These are phyloP conservation scores for Anguilla japonica DNA, from an alignment of 2,113 vertebrate genomes.

Conservation along the genomic window DNA sequence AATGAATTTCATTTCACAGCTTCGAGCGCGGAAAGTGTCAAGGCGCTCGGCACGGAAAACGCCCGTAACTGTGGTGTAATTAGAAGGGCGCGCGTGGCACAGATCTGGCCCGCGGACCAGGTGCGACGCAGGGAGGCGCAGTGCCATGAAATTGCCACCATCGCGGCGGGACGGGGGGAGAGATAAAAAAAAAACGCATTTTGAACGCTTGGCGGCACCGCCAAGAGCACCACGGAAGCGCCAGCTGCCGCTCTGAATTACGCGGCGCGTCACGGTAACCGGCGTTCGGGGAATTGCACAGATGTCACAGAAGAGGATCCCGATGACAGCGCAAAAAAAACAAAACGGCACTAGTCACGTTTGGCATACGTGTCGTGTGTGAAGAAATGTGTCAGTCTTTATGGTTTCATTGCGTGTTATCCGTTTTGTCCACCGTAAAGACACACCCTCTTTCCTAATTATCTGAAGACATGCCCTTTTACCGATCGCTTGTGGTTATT, in stretches of 20 bases:
- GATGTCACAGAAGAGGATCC: not conserved
- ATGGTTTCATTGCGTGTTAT: too few relatives aligned
- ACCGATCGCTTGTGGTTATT: too few relatives aligned
- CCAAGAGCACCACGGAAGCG: not conserved
- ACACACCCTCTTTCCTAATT: too few relatives aligned
- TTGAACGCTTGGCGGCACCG: not conserved
- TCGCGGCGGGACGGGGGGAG: slow-evolving; percentile 19
- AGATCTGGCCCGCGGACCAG: slow-evolving; percentile 46
- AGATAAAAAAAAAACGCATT: not conserved
- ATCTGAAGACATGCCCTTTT: too few relatives aligned
- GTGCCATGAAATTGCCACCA: slow-evolving; percentile 52
- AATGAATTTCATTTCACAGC: not conserved
- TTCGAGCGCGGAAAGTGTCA: slow-evolving; percentile 21
- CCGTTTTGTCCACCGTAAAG: too few relatives aligned
- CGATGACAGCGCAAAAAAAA: not conserved
- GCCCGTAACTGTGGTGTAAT: slow-evolving; percentile 49
- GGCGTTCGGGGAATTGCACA: not conserved
- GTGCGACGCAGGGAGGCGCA: slow-evolving; percentile 50
- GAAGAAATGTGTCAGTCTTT: too few relatives aligned
- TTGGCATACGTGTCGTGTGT: too few relatives aligned
- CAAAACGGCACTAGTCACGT: too few relatives aligned
- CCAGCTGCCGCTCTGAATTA: not conserved
- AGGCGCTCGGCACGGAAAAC: slow-evolving; percentile 13
- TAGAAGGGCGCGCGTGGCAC: slow-evolving; percentile 48
- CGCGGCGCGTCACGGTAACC: not conserved